Evolutionary conservation across 1,140 invertebrate species (phyloP), one percentile per base, ranked within the genome.

Genomic region (Halesus radiatus): DNA sequence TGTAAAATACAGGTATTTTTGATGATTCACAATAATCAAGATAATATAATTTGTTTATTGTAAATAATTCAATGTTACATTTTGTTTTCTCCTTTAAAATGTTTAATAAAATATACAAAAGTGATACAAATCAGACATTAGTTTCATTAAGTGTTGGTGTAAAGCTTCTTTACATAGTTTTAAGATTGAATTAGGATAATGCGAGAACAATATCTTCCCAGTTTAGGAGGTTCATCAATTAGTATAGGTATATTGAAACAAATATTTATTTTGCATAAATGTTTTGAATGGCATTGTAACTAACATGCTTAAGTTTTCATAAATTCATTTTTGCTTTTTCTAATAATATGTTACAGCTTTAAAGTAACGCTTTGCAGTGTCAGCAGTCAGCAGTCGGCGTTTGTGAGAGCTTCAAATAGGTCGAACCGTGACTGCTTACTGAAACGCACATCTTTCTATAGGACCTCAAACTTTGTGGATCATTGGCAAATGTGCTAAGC

Each of bases 81-180:
- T 60, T 56, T 75, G 72, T 75, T 75, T 56, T 75, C 72, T 58
- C 16, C 72, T 75, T 58, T 75, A 32, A 75, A 75, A 75, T 75
- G 72, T 75, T 75, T 56, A 75, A 75, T 75, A 75, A 75, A 75
- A 56, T 75, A 72, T 72, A 72, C 68, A 72, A 72, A 72, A 72
- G 20, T 72, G 68, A 72, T 72, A 72, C 68, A 45, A 72, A 72
- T 72, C 68, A 72, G 68, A 22, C 62, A 15, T 16, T 72, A 23
- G 68, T 72, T 72, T 72, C 68, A 72, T 72, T 72, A 53, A 72
- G 68, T 68, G 16, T 26, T 15, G 3, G 6, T 18, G 54, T 58
- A 20, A 20, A 60, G 18, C 37, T 45, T 45, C 18, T 60, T 60
- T 22, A 60, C 23, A 13, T 60, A 60, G 23, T 23, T 60, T 60